phyloP scores from a whole-genome alignment of 2,797 vertebrate species.

The Phaenicophaeus curvirostris region DNA sequence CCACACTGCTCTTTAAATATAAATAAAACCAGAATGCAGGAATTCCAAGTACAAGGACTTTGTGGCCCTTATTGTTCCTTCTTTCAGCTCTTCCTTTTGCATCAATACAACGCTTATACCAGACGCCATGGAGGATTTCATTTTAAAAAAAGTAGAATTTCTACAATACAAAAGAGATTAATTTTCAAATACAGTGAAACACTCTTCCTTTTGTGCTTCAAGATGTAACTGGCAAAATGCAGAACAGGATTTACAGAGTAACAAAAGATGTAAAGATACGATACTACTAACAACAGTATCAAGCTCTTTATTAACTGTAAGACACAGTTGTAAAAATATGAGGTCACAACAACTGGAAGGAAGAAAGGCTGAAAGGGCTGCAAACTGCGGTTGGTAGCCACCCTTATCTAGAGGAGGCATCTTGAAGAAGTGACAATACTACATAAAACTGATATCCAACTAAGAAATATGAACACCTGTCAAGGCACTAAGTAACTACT shows the following conservation, averaged over 20 bases:
- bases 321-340: not conserved
- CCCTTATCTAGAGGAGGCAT: not conserved
- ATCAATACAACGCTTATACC: not conserved
- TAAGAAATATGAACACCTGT: not conserved
- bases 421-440: not conserved
- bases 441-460: not conserved
- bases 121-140: not conserved
- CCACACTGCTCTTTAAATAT: not conserved
- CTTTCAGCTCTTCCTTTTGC: not conserved
- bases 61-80: fast-evolving
- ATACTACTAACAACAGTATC: not conserved
- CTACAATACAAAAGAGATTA: not conserved
- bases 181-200: not conserved
- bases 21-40: not conserved
- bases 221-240: not conserved
- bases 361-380: not conserved
- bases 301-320: too few relatives aligned
- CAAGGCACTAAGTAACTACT: not conserved
- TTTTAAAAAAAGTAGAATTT: not conserved
- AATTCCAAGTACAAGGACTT: not conserved
- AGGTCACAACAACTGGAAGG: not conserved
- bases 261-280: not conserved
- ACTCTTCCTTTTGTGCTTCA: not conserved
- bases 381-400: not conserved
- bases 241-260: not conserved